Conservation (phyloP, 2,113 vertebrate genomes). For the Cochlearius cochlearius region DNA sequence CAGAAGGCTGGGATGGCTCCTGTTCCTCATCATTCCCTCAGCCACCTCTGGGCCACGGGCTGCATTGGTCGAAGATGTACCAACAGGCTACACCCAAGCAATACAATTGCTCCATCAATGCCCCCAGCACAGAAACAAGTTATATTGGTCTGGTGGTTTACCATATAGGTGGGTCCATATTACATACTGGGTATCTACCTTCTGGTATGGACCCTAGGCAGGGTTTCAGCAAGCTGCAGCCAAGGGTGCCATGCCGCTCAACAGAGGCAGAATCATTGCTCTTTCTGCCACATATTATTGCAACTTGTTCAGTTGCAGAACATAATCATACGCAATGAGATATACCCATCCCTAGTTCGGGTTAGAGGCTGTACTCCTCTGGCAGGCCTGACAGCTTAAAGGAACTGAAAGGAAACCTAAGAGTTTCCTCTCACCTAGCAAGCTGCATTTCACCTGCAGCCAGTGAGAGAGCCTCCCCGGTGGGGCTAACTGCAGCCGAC, state of each 20-base stretch:
- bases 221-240: neutral
- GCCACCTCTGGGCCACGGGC: neutral
- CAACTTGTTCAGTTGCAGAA: neutral
- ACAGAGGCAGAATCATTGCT: rapidly evolving
- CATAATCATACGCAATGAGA: neutral
- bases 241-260: neutral
- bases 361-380: neutral
- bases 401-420: neutral
- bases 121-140: neutral
- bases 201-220: neutral
- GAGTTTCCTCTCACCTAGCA: neutral
- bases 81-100: neutral
- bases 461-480: neutral
- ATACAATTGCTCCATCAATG: neutral
- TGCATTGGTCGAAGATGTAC: rapidly evolving
- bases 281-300: neutral
- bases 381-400: neutral
- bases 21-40: neutral
- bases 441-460: neutral
- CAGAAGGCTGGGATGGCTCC: neutral
- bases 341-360: neutral
- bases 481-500: neutral
- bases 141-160: neutral
- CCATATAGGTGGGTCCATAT: rapidly evolving
- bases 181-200: neutral